phyloP scores from a whole-genome alignment of 2,888 invertebrate genomes.

The Trichogramma evanescens region DNA sequence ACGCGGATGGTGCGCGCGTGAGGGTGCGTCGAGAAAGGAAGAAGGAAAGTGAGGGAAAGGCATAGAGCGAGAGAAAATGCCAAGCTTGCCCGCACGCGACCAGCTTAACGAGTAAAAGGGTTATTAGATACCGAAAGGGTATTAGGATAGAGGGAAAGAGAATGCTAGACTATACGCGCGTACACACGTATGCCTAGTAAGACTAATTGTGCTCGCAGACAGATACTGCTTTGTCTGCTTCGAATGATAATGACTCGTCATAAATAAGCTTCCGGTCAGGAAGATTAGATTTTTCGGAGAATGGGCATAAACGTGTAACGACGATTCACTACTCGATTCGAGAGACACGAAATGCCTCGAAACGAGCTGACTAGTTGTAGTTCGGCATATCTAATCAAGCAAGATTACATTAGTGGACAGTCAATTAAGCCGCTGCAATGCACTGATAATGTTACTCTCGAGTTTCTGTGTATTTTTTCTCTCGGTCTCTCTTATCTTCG shows the following conservation, averaged over 20 bases:
- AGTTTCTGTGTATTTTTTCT: constrained; percentile 17
- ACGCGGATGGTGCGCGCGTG: no score
- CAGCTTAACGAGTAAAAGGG: constrained; percentile 19
- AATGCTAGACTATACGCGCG: no score
- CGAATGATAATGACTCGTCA: no score
- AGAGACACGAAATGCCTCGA: no score
- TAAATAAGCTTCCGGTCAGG: no score
- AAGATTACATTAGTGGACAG: constrained; percentile 43
- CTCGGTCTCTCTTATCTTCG: neutral
- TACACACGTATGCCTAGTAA: no score
- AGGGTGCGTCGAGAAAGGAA: neutral
- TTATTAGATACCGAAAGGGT: constrained; percentile 12
- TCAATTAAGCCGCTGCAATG: constrained; percentile 46
- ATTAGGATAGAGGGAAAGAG: neutral
- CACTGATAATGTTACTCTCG: constrained; percentile 45
- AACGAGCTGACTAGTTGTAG: no score
- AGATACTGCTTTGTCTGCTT: no score
- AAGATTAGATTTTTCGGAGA: no score
- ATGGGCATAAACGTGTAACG: no score
- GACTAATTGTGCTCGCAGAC: no score
- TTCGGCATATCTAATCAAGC: constrained; percentile 44
- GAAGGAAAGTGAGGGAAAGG: neutral
- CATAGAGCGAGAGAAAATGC: constrained; percentile 2
- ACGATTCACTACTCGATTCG: no score
- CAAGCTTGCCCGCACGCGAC: neutral